Conservation (phyloP, 2,113 vertebrate genomes). For the Syngnathus typhle region DNA sequence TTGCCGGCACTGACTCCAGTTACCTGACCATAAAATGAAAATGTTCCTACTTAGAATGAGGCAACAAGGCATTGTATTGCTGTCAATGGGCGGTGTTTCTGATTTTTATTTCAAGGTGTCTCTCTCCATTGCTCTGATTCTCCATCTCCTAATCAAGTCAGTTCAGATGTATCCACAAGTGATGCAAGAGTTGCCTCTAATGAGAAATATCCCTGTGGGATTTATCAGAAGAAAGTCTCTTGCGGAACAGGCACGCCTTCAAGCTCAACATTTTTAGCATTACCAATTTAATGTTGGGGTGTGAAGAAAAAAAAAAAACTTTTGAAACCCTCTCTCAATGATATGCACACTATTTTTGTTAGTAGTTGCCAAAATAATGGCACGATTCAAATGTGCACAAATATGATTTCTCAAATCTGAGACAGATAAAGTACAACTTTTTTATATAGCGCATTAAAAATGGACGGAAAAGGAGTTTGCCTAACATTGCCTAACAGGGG, state of each 20-base stretch:
- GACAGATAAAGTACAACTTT: conserved; percentile 11
- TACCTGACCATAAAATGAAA: not conserved
- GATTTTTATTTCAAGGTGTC: not conserved
- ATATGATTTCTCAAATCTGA: conserved; percentile 13
- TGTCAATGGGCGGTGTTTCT: not conserved
- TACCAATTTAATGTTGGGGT: not conserved
- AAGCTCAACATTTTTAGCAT: not conserved
- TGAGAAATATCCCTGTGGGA: not conserved
- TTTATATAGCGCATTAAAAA: no score
- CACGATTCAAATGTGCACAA: conserved; percentile 16
- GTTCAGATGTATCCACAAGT: not conserved
- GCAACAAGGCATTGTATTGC: not conserved
- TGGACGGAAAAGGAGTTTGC: no score
- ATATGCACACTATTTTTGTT: conserved; percentile 3
- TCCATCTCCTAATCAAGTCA: not conserved
- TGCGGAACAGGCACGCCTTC: not conserved
- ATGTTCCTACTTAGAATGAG: not conserved
- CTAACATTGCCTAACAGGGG: no score
- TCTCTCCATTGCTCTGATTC: not conserved
- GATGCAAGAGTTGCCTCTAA: conserved; percentile 6
- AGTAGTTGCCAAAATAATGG: conserved; percentile 19
- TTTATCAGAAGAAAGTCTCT: not conserved
- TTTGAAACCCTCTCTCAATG: not conserved
- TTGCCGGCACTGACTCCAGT: not conserved
- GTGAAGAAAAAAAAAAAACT: not conserved